These are phyloP conservation scores for Ceratoteleas bidentatus DNA, from an alignment of 1,140 invertebrate genomes.

Conservation along the genomic window DNA sequence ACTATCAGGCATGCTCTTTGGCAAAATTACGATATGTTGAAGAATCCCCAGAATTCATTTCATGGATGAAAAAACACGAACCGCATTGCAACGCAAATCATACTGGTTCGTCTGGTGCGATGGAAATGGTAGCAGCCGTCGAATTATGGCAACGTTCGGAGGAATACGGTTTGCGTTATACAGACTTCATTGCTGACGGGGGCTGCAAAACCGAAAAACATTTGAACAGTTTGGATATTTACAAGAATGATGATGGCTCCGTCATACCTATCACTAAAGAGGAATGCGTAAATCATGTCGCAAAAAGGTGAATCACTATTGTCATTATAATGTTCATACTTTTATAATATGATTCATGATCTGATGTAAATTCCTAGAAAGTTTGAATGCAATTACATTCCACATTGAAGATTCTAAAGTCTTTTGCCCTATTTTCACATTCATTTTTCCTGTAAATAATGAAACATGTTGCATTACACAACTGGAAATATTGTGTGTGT, in stretches of 20 bases:
- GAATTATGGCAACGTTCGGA: slow-evolving; percentile 30
- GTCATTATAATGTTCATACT: neutral
- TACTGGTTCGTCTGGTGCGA: slow-evolving; percentile 13
- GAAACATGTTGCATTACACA: neutral
- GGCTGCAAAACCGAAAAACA: slow-evolving; percentile 28
- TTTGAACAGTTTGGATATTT: slow-evolving; percentile 17
- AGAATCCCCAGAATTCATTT: slow-evolving; percentile 9
- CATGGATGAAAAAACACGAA: neutral
- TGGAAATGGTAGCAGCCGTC: slow-evolving; percentile 28
- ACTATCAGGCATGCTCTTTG: slow-evolving; percentile 17
- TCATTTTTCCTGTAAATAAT: neutral
- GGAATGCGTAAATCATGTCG: slow-evolving; percentile 18
- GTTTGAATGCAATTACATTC: too few species aligned
- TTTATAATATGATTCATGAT: neutral
- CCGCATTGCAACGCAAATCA: slow-evolving; percentile 19
- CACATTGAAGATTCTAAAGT: neutral
- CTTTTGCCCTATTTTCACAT: neutral
- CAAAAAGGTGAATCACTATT: slow-evolving; percentile 5
- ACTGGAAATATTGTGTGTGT: neutral
- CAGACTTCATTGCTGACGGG: slow-evolving; percentile 15
- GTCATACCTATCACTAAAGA: slow-evolving; percentile 5
- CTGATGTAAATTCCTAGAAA: too few species aligned
- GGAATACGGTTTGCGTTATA: slow-evolving; percentile 10
- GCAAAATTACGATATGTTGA: slow-evolving; percentile 10
- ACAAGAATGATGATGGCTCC: slow-evolving; percentile 4